Conservation (phyloP, 2,888 invertebrate species). For the Eubasilissa splendida region DNA sequence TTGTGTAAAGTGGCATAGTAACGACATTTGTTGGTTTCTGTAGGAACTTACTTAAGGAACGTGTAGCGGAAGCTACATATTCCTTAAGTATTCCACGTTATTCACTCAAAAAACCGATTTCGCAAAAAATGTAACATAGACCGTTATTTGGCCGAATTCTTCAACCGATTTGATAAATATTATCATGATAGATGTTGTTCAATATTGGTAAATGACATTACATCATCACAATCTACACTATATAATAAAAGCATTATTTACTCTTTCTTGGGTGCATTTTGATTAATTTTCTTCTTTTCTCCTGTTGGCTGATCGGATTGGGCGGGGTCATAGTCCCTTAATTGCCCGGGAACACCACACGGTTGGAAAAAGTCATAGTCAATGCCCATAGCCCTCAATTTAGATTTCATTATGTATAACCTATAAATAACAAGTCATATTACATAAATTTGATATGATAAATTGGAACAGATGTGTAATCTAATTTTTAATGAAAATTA, state of each 20-base stretch:
- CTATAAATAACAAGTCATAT: constrained; percentile 61
- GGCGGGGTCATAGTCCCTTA: constrained; percentile 58
- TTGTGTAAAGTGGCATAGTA: too few relatives aligned
- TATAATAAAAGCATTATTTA: not conserved
- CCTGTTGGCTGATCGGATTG: not conserved
- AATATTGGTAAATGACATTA: too few relatives aligned
- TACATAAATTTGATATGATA: not conserved
- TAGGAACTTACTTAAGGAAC: too few relatives aligned
- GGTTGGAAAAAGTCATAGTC: constrained; percentile 71
- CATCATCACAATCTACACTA: too few relatives aligned
- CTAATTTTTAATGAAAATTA: not conserved
- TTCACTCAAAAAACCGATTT: too few relatives aligned
- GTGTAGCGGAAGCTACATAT: too few relatives aligned
- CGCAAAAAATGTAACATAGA: too few relatives aligned
- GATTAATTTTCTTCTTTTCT: constrained; percentile 1
- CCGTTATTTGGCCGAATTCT: too few relatives aligned
- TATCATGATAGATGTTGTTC: too few relatives aligned
- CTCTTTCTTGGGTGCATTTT: constrained; percentile 18
- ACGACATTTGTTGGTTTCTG: too few relatives aligned
- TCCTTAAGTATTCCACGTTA: too few relatives aligned
- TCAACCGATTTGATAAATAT: too few relatives aligned
- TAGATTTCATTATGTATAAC: constrained; percentile 68
- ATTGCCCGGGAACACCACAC: constrained; percentile 67
- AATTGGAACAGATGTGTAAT: not conserved
- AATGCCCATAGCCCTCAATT: constrained; percentile 69